Percentiles rank a stretch among this genome's conserved stretches.
Evolutionary conservation across 2,888 invertebrate genomes (phyloP).

Genomic region (Miltochrista miniata): DNA sequence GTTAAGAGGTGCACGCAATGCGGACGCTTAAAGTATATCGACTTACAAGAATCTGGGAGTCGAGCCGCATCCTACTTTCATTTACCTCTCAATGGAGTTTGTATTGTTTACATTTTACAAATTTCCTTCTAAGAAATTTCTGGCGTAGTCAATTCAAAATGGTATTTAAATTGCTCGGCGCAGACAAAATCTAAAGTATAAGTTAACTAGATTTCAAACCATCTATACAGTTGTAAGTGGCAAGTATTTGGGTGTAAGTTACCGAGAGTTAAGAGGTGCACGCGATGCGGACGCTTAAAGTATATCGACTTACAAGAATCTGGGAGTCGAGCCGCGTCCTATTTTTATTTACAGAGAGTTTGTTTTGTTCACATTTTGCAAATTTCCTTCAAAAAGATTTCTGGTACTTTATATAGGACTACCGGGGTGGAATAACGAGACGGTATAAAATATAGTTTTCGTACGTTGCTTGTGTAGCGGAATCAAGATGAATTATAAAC

Average conservation of each 20-base stretch:
- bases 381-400: background rate
- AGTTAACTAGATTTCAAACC: background rate
- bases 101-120: no score
- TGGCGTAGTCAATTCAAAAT: background rate
- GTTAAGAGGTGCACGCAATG: background rate
- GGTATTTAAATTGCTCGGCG: background rate
- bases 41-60: background rate
- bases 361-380: background rate
- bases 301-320: conserved; percentile 3
- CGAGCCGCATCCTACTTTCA: background rate
- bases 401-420: no score
- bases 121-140: background rate
- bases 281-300: background rate
- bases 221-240: background rate
- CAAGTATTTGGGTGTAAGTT: conserved; percentile 1
- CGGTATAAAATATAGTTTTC: no score
- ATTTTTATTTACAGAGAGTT: background rate
- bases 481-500: no score
- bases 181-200: no score
- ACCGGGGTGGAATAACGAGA: no score
- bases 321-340: background rate
- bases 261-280: background rate
- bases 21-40: conserved; percentile 1
- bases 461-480: no score
- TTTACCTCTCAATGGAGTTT: background rate